phyloP scores from a whole-genome alignment of 2,797 vertebrate genomes.

The Acanthis flammea region DNA sequence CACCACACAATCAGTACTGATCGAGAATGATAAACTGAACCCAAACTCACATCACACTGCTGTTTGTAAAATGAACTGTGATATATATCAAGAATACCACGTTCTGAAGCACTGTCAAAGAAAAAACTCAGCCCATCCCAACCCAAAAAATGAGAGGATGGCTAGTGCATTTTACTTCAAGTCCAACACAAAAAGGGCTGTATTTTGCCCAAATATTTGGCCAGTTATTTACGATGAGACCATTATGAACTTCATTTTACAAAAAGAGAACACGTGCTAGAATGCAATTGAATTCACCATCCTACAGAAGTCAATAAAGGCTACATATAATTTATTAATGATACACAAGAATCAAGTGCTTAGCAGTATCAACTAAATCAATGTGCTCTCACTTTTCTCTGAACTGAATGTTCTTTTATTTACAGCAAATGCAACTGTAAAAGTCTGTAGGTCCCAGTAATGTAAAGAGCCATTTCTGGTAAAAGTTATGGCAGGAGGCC shows the following conservation, averaged over 20 bases:
- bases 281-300: background rate
- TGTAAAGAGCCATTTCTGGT: constrained; percentile 32
- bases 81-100: background rate
- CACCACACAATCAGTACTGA: background rate
- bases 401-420: background rate
- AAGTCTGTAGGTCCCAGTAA: background rate
- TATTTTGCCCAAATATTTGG: background rate
- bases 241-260: background rate
- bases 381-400: background rate
- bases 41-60: background rate
- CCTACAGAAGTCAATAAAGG: background rate
- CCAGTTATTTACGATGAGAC: background rate
- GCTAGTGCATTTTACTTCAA: background rate
- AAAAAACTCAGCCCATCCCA: background rate
- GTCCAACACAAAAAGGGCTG: background rate
- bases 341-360: background rate
- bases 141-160: background rate
- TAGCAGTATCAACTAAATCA: background rate
- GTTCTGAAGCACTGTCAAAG: background rate
- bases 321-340: background rate
- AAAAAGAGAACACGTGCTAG: background rate
- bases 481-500: constrained; percentile 11
- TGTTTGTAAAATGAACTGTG: background rate
- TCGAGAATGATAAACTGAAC: background rate
- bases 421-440: background rate